These are phyloP conservation scores for Eupithecia insigniata DNA, from an alignment of 2,888 invertebrate species.

Conservation along the genomic window DNA sequence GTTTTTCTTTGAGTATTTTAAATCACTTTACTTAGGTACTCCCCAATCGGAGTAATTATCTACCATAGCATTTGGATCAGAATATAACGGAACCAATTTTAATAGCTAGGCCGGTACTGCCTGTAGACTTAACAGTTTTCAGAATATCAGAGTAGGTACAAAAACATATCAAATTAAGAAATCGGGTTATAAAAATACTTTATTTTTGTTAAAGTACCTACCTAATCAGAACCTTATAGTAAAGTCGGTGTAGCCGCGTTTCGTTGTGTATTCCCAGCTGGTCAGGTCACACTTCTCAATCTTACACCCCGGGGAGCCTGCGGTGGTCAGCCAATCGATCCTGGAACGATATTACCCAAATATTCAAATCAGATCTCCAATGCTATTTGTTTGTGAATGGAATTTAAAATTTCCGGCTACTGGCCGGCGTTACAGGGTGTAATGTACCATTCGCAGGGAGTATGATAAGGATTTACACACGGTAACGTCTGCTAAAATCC, in stretches of 20 bases:
- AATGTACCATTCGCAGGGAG: too few relatives aligned
- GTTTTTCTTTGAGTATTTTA: neutral
- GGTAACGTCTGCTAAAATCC: too few relatives aligned
- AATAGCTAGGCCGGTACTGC: neutral
- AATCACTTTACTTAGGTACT: neutral
- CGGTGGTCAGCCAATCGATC: conserved; percentile 91
- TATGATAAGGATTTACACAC: too few relatives aligned
- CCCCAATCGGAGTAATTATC: too few relatives aligned
- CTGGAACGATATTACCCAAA: conserved; percentile 78
- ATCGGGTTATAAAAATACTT: conserved; percentile 27
- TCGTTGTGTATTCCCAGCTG: conserved; percentile 90
- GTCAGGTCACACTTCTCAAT: conserved; percentile 92
- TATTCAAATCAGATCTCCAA: neutral
- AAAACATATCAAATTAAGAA: neutral
- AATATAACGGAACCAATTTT: too few relatives aligned
- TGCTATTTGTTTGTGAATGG: too few relatives aligned
- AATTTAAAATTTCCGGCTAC: too few relatives aligned
- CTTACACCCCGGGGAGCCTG: conserved; percentile 93
- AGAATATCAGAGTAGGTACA: neutral
- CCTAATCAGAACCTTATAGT: conserved; percentile 89
- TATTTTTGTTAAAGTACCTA: conserved; percentile 16
- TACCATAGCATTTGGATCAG: too few relatives aligned
- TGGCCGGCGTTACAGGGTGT: too few relatives aligned
- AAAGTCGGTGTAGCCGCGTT: conserved; percentile 88
- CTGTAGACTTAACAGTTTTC: neutral